These are phyloP conservation scores for Sebastes hubbsi DNA, from an alignment of 2,797 vertebrate genomes.

Conservation along the genomic window DNA sequence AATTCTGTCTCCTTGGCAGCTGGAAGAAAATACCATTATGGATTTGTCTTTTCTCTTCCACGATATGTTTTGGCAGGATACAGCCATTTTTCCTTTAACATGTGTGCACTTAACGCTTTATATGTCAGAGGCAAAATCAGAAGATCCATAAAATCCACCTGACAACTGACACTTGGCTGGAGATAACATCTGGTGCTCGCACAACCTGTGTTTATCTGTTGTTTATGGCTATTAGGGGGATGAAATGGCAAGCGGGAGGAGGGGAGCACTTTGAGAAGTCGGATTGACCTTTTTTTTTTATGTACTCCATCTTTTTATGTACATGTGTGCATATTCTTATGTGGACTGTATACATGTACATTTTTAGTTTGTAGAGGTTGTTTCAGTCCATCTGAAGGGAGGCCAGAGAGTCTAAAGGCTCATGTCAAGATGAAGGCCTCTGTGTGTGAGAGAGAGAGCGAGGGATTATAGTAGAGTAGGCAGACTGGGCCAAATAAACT, in stretches of 20 bases:
- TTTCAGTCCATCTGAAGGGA: background rate
- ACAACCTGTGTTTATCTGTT: slow-evolving; percentile 46
- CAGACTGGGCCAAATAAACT: slow-evolving; percentile 41
- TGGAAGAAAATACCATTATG: slow-evolving; percentile 47
- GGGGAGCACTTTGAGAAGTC: background rate
- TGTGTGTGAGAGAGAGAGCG: background rate
- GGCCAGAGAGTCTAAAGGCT: slow-evolving; percentile 25
- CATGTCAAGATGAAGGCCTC: slow-evolving; percentile 42
- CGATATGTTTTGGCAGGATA: slow-evolving; percentile 43
- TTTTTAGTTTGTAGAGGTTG: slow-evolving; percentile 18
- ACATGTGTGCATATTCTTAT: background rate
- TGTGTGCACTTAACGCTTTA: slow-evolving; percentile 47
- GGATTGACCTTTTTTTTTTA: slow-evolving; percentile 8
- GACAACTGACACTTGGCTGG: slow-evolving; percentile 57
- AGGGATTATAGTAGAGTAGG: background rate
- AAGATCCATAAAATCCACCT: slow-evolving; percentile 60
- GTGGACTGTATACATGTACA: background rate
- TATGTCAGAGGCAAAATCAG: slow-evolving; percentile 45
- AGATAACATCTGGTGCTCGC: slow-evolving; percentile 49
- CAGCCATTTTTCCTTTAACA: slow-evolving; percentile 47
- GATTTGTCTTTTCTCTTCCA: slow-evolving; percentile 8
- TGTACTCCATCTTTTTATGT: background rate
- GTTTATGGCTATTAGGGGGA: slow-evolving; percentile 42
- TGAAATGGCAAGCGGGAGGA: slow-evolving; percentile 10
- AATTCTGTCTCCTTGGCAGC: slow-evolving; percentile 55